A percentile compares a stretch with the other conserved stretches of the same genome.
Evolutionary conservation across 2,113 vertebrate species (phyloP).

Genomic region (Terrapene triunguis): DNA sequence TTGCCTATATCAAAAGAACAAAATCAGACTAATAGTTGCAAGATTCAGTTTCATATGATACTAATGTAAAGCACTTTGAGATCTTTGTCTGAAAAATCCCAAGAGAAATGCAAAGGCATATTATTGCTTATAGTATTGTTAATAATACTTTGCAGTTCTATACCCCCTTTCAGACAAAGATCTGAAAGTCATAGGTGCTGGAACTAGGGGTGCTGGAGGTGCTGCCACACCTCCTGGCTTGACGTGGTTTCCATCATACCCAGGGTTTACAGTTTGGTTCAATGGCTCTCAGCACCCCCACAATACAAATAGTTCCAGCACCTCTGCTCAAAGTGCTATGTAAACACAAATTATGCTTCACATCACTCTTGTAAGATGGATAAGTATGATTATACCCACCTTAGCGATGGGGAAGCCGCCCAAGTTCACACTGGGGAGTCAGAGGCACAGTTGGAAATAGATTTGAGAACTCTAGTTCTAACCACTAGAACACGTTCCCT

Average conservation of each 20-base stretch:
- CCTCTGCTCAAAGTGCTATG: background rate
- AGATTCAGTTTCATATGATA: background rate
- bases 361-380: background rate
- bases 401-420: fast-evolving
- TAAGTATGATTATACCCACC: background rate
- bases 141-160: background rate
- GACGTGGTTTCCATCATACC: too few relatives aligned
- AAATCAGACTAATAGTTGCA: background rate
- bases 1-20: background rate
- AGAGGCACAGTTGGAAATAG: background rate
- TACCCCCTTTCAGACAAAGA: background rate
- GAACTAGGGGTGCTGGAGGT: too few relatives aligned
- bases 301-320: too few relatives aligned
- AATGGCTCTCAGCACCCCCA: too few relatives aligned
- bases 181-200: background rate
- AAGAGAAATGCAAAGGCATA: background rate
- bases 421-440: background rate
- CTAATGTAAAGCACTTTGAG: background rate
- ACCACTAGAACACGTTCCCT: fast-evolving
- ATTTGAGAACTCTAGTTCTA: background rate
- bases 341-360: background rate
- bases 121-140: background rate
- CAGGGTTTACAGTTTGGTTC: too few relatives aligned
- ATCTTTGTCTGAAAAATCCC: background rate
- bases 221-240: too few relatives aligned